These are phyloP conservation scores for Mormyrus lacerda DNA, from an alignment of 2,113 vertebrate species.

Conservation along the genomic window DNA sequence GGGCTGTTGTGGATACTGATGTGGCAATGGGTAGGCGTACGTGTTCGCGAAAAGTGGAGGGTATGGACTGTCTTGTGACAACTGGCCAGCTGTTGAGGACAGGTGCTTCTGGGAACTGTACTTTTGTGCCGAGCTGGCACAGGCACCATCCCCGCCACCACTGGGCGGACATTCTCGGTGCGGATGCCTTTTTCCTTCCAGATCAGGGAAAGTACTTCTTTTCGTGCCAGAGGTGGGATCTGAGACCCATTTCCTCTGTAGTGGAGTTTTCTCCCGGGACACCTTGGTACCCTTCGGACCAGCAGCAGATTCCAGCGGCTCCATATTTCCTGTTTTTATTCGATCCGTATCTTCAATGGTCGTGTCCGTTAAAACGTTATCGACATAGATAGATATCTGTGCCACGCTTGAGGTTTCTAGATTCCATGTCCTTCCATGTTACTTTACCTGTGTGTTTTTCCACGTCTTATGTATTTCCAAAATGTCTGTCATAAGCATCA, in stretches of 20 bases:
- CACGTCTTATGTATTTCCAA: conserved; percentile 35
- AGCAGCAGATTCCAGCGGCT: conserved; percentile 75
- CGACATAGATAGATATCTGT: conserved; percentile 65
- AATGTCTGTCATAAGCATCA: conserved; percentile 39
- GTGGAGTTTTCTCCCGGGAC: conserved; percentile 76
- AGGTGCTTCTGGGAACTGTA: conserved; percentile 76
- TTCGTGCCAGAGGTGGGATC: conserved; percentile 75
- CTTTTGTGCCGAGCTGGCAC: conserved; percentile 67
- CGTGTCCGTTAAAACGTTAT: conserved; percentile 49
- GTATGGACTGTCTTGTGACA: conserved; percentile 76
- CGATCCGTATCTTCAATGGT: conserved; percentile 18
- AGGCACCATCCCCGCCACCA: conserved; percentile 44
- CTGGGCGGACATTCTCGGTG: conserved; percentile 72
- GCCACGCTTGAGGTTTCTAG: conserved; percentile 62
- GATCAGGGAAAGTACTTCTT: conserved; percentile 78
- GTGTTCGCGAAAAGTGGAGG: conserved; percentile 68
- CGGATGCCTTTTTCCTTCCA: conserved; percentile 65
- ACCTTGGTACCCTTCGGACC: conserved; percentile 83
- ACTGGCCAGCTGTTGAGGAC: conserved; percentile 63
- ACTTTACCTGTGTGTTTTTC: conserved; percentile 34
- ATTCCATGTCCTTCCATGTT: conserved; percentile 60
- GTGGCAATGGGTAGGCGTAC: conserved; percentile 77
- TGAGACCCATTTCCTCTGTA: conserved; percentile 84
- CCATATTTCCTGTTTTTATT: conserved; percentile 69
- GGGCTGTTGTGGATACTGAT: conserved; percentile 85